Conservation (phyloP, 2,797 vertebrate species). For the Poeciliopsis gracilis region DNA sequence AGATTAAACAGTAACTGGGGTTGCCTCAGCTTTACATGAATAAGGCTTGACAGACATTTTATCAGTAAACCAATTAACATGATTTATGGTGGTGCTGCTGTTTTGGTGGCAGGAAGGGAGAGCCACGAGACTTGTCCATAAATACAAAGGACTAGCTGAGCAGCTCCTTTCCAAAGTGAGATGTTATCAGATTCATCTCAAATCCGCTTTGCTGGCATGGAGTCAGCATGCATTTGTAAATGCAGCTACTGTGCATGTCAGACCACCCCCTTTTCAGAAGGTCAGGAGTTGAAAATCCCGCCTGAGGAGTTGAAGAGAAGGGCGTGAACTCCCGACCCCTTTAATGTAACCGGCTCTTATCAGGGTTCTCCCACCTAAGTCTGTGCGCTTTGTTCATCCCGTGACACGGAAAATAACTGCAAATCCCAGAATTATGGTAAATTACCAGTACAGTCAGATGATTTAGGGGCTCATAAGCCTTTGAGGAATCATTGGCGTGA, state of each 20-base stretch:
- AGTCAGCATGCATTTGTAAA: slow-evolving; percentile 82
- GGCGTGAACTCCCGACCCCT: slow-evolving; percentile 74
- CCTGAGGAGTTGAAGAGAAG: slow-evolving; percentile 70
- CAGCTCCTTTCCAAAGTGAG: slow-evolving; percentile 71
- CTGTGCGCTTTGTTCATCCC: slow-evolving; percentile 16
- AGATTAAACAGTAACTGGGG: slow-evolving; percentile 78
- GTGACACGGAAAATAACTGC: slow-evolving; percentile 16
- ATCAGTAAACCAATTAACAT: slow-evolving; percentile 83
- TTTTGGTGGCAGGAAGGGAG: slow-evolving; percentile 38
- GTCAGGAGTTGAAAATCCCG: slow-evolving; percentile 79
- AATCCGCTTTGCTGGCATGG: slow-evolving; percentile 74
- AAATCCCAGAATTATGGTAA: slow-evolving; percentile 14
- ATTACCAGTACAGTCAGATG: slow-evolving; percentile 11
- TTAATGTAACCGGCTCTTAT: slow-evolving; percentile 71
- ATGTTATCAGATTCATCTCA: slow-evolving; percentile 72
- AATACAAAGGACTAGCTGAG: slow-evolving; percentile 77
- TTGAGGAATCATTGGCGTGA: slow-evolving; percentile 13
- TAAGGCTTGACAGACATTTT: slow-evolving; percentile 76
- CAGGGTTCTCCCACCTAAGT: slow-evolving; percentile 58
- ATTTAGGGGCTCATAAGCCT: slow-evolving; percentile 18
- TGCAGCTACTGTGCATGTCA: slow-evolving; percentile 76
- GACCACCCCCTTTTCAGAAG: slow-evolving; percentile 41
- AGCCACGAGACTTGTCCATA: slow-evolving; percentile 73
- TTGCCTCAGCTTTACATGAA: slow-evolving; percentile 68
- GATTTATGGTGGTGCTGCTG: slow-evolving; percentile 74